A percentile compares a stretch with the other conserved stretches of the same genome.
These are phyloP conservation scores for Chaenogobius annularis DNA, from an alignment of 2,113 vertebrate genomes.

Conservation along the genomic window DNA sequence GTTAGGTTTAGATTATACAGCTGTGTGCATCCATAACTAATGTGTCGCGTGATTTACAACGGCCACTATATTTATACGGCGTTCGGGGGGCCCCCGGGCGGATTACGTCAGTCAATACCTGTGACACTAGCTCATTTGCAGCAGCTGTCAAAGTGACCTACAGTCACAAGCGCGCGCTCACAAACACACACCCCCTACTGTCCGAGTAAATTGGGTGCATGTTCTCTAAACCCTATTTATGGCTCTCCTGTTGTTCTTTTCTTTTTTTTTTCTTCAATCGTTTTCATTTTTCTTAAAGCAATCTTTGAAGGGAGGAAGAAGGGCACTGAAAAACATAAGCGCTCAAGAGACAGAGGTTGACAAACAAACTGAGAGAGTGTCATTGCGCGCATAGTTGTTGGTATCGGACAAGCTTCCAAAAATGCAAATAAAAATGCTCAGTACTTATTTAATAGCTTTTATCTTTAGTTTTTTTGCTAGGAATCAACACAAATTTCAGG, in stretches of 20 bases:
- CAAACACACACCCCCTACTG: conserved; percentile 40
- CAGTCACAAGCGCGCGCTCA: background rate
- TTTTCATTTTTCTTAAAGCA: conserved; percentile 58
- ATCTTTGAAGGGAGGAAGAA: conserved; percentile 56
- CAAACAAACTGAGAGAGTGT: background rate
- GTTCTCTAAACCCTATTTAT: conserved; percentile 73
- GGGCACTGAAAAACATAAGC: conserved; percentile 18
- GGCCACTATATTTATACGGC: conserved; percentile 28
- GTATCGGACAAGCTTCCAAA: too few species aligned
- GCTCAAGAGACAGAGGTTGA: conserved; percentile 3
- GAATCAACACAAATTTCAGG: too few species aligned
- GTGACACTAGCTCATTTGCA: conserved; percentile 69
- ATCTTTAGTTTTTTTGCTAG: too few species aligned
- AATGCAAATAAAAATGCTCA: background rate
- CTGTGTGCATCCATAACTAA: conserved; percentile 10
- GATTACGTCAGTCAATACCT: conserved; percentile 65
- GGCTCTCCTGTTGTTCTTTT: conserved; percentile 52
- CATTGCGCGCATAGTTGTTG: too few species aligned
- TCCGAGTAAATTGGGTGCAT: conserved; percentile 73
- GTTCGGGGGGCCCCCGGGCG: conserved; percentile 24
- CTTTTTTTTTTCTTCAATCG: background rate
- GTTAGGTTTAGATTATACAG: conserved; percentile 6
- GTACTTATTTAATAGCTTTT: background rate
- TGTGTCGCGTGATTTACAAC: conserved; percentile 47
- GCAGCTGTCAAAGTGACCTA: conserved; percentile 69